A percentile compares a stretch with the other conserved stretches of the same genome.
Conservation (phyloP, 2,888 invertebrate species). For the Lysandra coridon region DNA sequence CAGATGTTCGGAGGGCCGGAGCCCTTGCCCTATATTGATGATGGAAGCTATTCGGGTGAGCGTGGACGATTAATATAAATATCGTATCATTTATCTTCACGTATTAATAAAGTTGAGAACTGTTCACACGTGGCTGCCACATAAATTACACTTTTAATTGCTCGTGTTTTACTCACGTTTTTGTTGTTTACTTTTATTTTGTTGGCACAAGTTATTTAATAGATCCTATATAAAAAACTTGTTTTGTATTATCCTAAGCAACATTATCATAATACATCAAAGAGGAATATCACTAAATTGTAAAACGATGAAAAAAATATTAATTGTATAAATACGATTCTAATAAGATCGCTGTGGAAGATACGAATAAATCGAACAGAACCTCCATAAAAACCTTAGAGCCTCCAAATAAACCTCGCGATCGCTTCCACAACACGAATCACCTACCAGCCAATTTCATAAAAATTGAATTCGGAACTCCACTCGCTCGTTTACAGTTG, state of each 20-base stretch:
- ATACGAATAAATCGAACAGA: slow-evolving; percentile 12
- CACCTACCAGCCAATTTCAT: slow-evolving; percentile 56
- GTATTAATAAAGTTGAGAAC: slow-evolving; percentile 32
- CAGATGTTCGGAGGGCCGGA: slow-evolving; percentile 64
- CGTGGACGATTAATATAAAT: slow-evolving; percentile 75
- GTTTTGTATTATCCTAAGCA: too few species aligned
- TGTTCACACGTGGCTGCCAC: slow-evolving; percentile 35
- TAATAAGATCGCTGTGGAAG: background rate
- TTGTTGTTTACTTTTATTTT: background rate
- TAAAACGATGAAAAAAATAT: too few species aligned
- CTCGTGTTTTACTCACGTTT: background rate
- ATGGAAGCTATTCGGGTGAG: slow-evolving; percentile 67
- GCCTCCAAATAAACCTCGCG: slow-evolving; percentile 38
- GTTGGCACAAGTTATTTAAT: too few species aligned
- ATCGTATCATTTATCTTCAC: slow-evolving; percentile 29
- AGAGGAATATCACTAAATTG: too few species aligned
- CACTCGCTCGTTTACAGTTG: slow-evolving; percentile 59
- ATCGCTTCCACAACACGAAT: slow-evolving; percentile 46
- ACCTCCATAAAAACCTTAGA: slow-evolving; percentile 2
- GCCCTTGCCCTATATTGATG: slow-evolving; percentile 59
- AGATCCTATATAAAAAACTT: too few species aligned
- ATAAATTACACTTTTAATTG: slow-evolving; percentile 22
- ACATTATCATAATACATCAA: too few species aligned
- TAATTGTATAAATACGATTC: background rate
- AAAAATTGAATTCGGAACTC: slow-evolving; percentile 67